Base-by-base conservation (phyloP, 2,113 vertebrate genomes). In the Semnornis frantzii region DNA sequence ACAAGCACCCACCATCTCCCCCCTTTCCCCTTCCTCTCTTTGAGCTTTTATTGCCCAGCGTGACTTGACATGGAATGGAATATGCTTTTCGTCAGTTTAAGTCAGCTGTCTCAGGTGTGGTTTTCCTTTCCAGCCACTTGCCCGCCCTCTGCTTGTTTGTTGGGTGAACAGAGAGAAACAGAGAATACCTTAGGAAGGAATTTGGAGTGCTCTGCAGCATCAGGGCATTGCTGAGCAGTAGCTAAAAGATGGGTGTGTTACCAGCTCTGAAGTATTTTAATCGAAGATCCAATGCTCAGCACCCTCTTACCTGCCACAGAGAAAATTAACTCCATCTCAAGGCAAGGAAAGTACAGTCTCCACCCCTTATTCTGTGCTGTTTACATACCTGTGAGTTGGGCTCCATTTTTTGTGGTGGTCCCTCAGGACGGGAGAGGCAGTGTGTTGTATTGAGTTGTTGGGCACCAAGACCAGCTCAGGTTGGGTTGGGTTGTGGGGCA, bases 321-420 rank as follows among this genome's bases (percentile, higher is more conserved):
- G 50, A 63, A 34, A 15, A 15, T 39, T 71, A 18, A 21, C 37
- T 64, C 10, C 8, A 46, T 89, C 18, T 12, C 9, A 34, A 17
- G 42, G 12, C 10, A 55, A n/a, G 55, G 20, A n/a, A 28, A 28
- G 12, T 70, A 33, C 25, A 10, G 3, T 31, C 55, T 88, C 33
- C 31, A 15, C 28, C 31, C 33, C 8, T 28, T 54, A 4, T 30
- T 90, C 19, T 8, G 18, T 72, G 1, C 34, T 12, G 10, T 23
- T 54, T 68, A 55, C n/a, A 4, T 46, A 30, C n/a, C 20, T 31
- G 27, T 69, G 59, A n/a, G 21, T 46, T 63, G 44, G 13, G 25
- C 39, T 81, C 12, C 8, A 5, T 81, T 23, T 57, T 19, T 73
- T 72, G 13, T 0, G 0, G 14, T 55, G 10, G 11, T 65, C 2